Evolutionary conservation across 2,113 vertebrate genomes (phyloP), one percentile per base, ranked within the genome.

Genomic region (Lichenostomus cassidix): DNA sequence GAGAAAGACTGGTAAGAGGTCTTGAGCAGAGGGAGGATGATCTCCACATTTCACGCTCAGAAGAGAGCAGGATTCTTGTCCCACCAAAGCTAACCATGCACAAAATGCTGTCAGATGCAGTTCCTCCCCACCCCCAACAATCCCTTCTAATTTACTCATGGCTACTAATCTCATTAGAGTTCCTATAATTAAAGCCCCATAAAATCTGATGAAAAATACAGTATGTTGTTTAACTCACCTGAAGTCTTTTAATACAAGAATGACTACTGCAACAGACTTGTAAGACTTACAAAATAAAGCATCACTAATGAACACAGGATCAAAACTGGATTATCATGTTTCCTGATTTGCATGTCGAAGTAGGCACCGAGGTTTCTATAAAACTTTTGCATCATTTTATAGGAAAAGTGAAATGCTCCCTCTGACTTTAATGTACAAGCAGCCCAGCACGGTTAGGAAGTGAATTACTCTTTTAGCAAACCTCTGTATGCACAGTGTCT

Each of bases 261-360:
- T 37, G n/a, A 77, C 56, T 70, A 33, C 47, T 80, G 20, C 35
- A 80, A 83, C 35, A 83, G 35, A 88, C 60, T 80, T 29, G 78
- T 5, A 83, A 90, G 68, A 91, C 58, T 62, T 65, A 87, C 69
- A 94, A 92, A 87, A 93, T 53, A 82, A 93, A 83, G 35, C 52
- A 89, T 50, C 44, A 29, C 73, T 93, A 94, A 91, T 27, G 46
- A 92, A 64, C 46, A 67, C 3, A 81, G 28, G 28, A 92, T 83
- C 73, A 83, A 93, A 97, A 96, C 85, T 75, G 79, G 85, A 96
- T 90, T 92, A 90, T 88, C 95, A 77, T 28, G 68, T 90, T 92
- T 63, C 41, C 52, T 7, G 7, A 70, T 82, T 33, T 85, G 76
- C 85, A 96, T 56, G 55, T 31, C 83, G 68, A 91, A 88, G 27